Evolutionary conservation across 2,888 invertebrate species (phyloP), one percentile per base, ranked within the genome.

Genomic region (Chydorus sphaericus): DNA sequence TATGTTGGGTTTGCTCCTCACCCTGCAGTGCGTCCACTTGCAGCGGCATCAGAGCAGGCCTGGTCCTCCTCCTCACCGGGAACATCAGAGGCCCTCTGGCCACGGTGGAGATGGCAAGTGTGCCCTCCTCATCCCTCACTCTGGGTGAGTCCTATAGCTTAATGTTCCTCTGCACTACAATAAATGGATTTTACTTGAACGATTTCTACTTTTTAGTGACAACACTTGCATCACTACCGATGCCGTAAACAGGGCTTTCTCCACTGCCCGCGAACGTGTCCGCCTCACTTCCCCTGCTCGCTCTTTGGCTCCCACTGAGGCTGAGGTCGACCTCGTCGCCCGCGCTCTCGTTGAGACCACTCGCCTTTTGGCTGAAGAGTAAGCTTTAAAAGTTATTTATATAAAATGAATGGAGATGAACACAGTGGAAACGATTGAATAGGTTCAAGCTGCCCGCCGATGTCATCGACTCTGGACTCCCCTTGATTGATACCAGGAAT

Each of bases 281-380:
- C 60, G 62, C 23, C 62, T 63, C 5, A 60, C 60, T 4, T 26
- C 48, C 11, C 50, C 48, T 26, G n/a, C 52, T 30, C 54, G 48
- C 26, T 26, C 33, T 10, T 55, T 55, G 26, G 48, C 18, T 4
- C 37, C 61, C 18, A 61, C 62, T 10, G 64, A 64, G 31, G 61
- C 62, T 36, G 63, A 63, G 29, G 60, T 68, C 37, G 67, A 65
- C 38, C 58, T 60, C 14, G 61, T 68, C 4, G 69, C 68, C 33
- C 62, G 65, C 3, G 67, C 66, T 1, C 60, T 71, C 5, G 64
- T 67, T 57, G 70, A 70, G 62, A 67, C 70, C 2, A 66, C 69
- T 4, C 62, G 68, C 39, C 65, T 69, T 55, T 58, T 71, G 28
- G 65, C 67, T 10, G 64, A 66, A 57, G 65, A 67, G 66, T 71